These are phyloP conservation scores for Vanessa tameamea DNA, from an alignment of 1,140 invertebrate species.

Conservation along the genomic window DNA sequence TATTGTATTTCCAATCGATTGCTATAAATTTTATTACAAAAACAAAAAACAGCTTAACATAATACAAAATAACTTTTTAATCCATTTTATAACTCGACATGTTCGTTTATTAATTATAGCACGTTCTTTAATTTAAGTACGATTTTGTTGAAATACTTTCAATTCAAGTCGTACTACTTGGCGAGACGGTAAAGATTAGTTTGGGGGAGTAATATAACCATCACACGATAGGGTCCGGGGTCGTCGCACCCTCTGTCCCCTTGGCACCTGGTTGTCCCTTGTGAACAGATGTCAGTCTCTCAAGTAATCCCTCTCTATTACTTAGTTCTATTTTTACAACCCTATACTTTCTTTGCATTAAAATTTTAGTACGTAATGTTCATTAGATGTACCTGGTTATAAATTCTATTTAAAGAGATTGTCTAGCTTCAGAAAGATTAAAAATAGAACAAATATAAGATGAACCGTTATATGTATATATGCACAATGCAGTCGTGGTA, in stretches of 20 bases:
- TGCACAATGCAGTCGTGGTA: background rate
- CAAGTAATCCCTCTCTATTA: slow-evolving; percentile 51
- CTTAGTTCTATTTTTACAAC: slow-evolving; percentile 37
- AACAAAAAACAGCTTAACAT: too few relatives aligned
- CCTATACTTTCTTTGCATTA: slow-evolving; percentile 26
- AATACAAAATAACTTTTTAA: too few relatives aligned
- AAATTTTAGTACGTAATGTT: background rate
- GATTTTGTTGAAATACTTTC: background rate
- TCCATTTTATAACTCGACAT: too few relatives aligned
- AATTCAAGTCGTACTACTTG: slow-evolving; percentile 25
- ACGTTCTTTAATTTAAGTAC: background rate
- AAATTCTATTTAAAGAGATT: background rate
- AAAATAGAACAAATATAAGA: background rate
- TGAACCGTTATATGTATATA: background rate
- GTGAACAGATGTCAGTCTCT: slow-evolving; percentile 67
- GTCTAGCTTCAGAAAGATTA: background rate
- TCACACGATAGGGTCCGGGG: slow-evolving; percentile 55
- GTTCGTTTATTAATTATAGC: background rate
- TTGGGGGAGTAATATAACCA: slow-evolving; percentile 31
- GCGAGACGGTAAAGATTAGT: slow-evolving; percentile 35
- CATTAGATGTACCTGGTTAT: background rate
- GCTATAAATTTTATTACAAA: too few relatives aligned
- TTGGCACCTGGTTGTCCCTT: slow-evolving; percentile 71
- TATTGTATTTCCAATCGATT: too few relatives aligned
- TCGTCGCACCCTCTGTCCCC: slow-evolving; percentile 70